Conservation (phyloP, 2,113 vertebrate genomes). For the Neopipo cinnamomea region DNA sequence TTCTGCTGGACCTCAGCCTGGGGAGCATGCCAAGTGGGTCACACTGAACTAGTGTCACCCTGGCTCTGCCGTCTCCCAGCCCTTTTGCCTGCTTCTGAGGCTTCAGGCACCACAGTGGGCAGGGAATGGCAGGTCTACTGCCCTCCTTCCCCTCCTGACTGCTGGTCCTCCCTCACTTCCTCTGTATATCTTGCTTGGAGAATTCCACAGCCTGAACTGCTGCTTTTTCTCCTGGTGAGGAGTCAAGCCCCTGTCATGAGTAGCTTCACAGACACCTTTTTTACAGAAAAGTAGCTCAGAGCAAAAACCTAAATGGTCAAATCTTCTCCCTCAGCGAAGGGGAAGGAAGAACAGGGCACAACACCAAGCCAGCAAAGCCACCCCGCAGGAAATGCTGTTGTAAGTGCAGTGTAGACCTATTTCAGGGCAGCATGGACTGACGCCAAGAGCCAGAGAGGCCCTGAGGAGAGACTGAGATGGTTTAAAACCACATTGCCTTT, state of each 20-base stretch:
- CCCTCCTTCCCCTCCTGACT: background rate
- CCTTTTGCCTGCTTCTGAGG: background rate
- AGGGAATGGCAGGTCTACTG: background rate
- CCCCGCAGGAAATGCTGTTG: background rate
- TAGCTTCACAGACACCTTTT: background rate
- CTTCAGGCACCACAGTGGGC: background rate
- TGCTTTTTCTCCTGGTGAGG: background rate
- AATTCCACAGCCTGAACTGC: background rate
- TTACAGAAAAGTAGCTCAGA: background rate
- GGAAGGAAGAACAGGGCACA: background rate
- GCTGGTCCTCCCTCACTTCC: background rate
- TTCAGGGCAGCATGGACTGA: background rate
- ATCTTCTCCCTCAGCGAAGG: background rate
- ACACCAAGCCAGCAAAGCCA: background rate
- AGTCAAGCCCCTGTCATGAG: background rate
- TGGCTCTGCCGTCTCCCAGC: background rate
- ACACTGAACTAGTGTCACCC: background rate
- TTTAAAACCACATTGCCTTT: background rate
- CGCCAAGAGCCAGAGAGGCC: background rate
- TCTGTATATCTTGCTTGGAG: rapidly evolving
- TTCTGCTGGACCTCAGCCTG: background rate
- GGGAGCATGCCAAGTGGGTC: background rate
- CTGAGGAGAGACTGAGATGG: rapidly evolving
- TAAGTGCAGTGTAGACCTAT: background rate
- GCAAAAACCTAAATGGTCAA: background rate